A percentile compares a stretch with the other conserved stretches of the same genome.
Evolutionary conservation across 2,113 vertebrate genomes (phyloP).

Genomic region (Syngnathoides biaculeatus): DNA sequence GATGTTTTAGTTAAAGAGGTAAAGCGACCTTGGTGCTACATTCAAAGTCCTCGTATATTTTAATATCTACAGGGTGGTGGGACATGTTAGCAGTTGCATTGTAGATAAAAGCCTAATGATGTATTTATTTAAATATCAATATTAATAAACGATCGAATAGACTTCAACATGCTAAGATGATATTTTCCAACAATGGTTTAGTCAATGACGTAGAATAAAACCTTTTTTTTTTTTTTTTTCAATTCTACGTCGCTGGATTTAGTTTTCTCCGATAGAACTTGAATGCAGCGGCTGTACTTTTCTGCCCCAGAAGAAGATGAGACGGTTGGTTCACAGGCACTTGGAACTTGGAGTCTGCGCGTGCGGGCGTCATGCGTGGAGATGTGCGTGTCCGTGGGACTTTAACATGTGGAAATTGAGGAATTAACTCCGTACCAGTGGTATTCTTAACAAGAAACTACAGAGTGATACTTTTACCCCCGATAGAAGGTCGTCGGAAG

Average conservation of each 20-base stretch:
- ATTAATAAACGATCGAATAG: not conserved
- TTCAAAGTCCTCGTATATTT: conserved; percentile 16
- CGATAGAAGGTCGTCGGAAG: conserved; percentile 9
- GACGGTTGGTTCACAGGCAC: conserved; percentile 12
- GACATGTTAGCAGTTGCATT: not conserved
- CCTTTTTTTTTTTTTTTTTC: too few species aligned
- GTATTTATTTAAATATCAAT: not conserved
- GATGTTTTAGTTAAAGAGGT: too few species aligned
- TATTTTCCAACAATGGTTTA: not conserved
- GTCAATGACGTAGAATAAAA: too few species aligned
- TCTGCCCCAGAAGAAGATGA: conserved; percentile 31
- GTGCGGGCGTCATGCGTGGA: conserved; percentile 18
- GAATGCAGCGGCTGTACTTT: conserved; percentile 39
- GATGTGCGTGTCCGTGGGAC: conserved; percentile 22
- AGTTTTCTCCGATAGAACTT: not conserved
- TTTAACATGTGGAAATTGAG: conserved; percentile 49
- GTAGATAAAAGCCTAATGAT: not conserved
- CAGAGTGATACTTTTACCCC: not conserved
- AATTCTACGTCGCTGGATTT: too few species aligned
- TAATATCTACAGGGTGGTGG: fast-evolving
- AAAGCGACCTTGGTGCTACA: too few species aligned
- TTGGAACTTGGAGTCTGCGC: not conserved
- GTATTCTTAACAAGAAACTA: not conserved
- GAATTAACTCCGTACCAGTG: conserved; percentile 14
- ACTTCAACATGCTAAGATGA: not conserved